phyloP scores from a whole-genome alignment of 2,888 invertebrate species.

The Nomada goodeniana region DNA sequence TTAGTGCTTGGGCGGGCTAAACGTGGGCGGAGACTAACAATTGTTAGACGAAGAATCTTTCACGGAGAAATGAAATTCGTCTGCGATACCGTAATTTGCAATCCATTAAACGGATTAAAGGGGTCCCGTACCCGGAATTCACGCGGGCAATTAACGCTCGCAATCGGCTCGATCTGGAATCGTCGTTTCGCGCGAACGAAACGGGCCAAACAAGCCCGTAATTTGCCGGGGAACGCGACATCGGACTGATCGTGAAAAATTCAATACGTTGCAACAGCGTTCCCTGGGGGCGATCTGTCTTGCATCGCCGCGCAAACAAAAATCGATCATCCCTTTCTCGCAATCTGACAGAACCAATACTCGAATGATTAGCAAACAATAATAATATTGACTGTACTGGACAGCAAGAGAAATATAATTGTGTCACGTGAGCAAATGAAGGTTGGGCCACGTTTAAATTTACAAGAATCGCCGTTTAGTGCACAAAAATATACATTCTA shows the following conservation, averaged over 20 bases:
- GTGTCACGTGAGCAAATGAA: too few relatives aligned
- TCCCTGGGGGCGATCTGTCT: slow-evolving; percentile 24
- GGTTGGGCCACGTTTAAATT: too few relatives aligned
- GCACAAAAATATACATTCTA: too few relatives aligned
- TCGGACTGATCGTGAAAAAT: slow-evolving; percentile 25
- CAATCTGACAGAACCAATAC: too few relatives aligned
- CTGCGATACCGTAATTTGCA: slow-evolving; percentile 3
- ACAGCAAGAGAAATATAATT: too few relatives aligned
- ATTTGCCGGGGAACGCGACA: slow-evolving; percentile 14
- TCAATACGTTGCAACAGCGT: slow-evolving; percentile 26
- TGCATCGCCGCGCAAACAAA: slow-evolving; percentile 32
- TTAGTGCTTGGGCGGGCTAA: background rate
- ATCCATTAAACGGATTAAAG: background rate
- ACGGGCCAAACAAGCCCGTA: slow-evolving; percentile 24
- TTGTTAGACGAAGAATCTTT: background rate
- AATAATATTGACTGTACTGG: too few relatives aligned
- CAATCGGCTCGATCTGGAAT: slow-evolving; percentile 30
- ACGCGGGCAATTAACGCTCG: slow-evolving; percentile 19
- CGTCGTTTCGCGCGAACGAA: background rate
- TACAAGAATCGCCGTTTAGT: too few relatives aligned
- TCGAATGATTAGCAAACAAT: too few relatives aligned
- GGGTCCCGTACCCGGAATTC: background rate
- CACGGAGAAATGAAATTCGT: background rate
- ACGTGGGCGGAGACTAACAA: too few relatives aligned
- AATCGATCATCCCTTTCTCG: slow-evolving; percentile 40